phyloP scores from a whole-genome alignment of 2,113 vertebrate genomes.

The Motacilla tschutschensis region DNA sequence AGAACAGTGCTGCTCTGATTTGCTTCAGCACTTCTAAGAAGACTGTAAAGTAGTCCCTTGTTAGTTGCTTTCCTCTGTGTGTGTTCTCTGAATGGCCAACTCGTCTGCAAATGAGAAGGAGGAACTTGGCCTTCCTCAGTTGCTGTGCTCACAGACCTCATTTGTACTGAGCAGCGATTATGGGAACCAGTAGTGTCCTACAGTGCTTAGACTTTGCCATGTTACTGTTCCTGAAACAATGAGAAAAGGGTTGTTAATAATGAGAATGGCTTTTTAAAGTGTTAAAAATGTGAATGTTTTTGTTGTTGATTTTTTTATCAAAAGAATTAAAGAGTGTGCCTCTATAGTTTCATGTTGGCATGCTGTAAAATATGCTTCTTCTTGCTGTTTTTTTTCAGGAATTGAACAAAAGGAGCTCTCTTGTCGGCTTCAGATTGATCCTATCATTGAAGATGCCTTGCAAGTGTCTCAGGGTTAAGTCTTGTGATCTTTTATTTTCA shows the following conservation, averaged over 20 bases:
- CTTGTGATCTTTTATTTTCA: neutral
- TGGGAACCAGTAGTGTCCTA: neutral
- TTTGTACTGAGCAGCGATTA: neutral
- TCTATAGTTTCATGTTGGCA: neutral
- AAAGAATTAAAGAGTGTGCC: neutral
- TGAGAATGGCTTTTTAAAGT: neutral
- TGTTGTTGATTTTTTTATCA: neutral
- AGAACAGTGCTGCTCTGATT: neutral
- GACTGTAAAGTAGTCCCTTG: neutral
- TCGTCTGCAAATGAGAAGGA: neutral
- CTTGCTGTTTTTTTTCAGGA: conserved; percentile 51
- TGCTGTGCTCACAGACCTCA: neutral
- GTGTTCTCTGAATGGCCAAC: neutral
- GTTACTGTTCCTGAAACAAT: neutral
- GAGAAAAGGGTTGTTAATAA: neutral
- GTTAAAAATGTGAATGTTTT: neutral
- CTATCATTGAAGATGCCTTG: conserved; percentile 64
- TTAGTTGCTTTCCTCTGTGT: neutral
- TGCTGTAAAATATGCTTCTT: conserved; percentile 21
- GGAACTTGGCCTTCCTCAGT: neutral
- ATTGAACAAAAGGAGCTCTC: conserved; percentile 72
- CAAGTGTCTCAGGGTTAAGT: conserved; percentile 69
- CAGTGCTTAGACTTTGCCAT: neutral
- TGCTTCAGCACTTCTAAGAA: neutral
- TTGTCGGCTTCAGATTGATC: conserved; percentile 83